Base-by-base conservation (phyloP, 1,140 invertebrate genomes). In the Camponotus vicinus region DNA sequence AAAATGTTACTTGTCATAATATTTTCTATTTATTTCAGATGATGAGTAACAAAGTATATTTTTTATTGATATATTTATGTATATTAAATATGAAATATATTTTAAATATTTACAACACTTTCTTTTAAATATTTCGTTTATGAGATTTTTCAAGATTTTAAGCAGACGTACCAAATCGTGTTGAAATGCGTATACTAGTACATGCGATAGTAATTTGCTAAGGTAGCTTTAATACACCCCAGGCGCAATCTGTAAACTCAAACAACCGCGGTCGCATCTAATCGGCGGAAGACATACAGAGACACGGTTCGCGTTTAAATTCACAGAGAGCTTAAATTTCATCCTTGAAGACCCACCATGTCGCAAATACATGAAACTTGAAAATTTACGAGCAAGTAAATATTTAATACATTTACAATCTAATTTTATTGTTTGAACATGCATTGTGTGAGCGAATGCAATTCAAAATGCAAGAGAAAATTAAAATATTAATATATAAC, bases 161-260 rank as follows among this genome's bases (percentile, higher is more conserved):
- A 11, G 37, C 64, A 66, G 18, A 59, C 34, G 69, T 27, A 57
- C 27, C 9, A 57, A 79, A 79, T 61, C 61, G 21, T 18, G 69
- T 78, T 18, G 34, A 61, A 40, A 77, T 49, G 32, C 42, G 49
- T 45, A 37, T 69, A 86, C 69, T 11, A 45, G 9, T 52, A 52
- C 49, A 52, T 80, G 49, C 76, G 75, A 88, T 55, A 86, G 84
- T 88, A 90, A 91, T 91, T 91, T 85, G 78, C 84, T 84, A 86
- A 90, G 83, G 88, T 85, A 86, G 86, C 76, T 88, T 75, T 91
- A 91, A 91, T 90, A 86, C 64, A 83, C 89, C 52, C 69, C 79
- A 90, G 89, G 87, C 64, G 86, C 90, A 91, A 91, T 91, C 89
- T 80, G 90, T 88, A 90, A 91, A 91, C 90, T 91, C 90, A 91